Evolutionary conservation across 2,113 vertebrate species (phyloP).

Genomic region (Taxidea taxus): DNA sequence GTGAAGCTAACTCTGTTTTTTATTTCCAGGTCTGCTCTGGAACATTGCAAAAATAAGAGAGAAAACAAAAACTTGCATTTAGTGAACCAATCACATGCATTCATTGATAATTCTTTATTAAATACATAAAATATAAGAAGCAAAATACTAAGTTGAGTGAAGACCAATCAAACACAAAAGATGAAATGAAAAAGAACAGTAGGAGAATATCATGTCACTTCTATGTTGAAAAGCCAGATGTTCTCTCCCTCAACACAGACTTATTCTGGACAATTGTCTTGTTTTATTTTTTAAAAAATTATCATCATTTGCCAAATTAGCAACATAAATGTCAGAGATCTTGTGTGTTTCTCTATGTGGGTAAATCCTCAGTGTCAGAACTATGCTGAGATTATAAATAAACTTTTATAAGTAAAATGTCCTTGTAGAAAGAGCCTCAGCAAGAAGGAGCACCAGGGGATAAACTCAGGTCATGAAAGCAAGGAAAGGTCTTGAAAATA

Average conservation of each 20-base stretch:
- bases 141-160: background rate
- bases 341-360: background rate
- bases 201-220: background rate
- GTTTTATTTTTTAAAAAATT: background rate
- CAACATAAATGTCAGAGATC: background rate
- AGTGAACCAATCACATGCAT: background rate
- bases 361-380: background rate
- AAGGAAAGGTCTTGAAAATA: background rate
- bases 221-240: background rate
- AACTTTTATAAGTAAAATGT: background rate
- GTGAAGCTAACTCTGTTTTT: background rate
- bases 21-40: background rate
- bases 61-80: background rate
- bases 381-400: background rate
- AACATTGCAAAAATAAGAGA: background rate
- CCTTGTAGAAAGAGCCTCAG: background rate
- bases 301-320: background rate
- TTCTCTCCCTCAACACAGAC: background rate
- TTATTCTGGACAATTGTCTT: background rate
- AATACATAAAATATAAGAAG: background rate
- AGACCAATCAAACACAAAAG: background rate
- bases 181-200: background rate
- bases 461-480: background rate
- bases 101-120: background rate
- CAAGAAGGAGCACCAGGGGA: background rate